Evolutionary conservation across 2,888 invertebrate species (phyloP).

Genomic region (Crematogaster levior): DNA sequence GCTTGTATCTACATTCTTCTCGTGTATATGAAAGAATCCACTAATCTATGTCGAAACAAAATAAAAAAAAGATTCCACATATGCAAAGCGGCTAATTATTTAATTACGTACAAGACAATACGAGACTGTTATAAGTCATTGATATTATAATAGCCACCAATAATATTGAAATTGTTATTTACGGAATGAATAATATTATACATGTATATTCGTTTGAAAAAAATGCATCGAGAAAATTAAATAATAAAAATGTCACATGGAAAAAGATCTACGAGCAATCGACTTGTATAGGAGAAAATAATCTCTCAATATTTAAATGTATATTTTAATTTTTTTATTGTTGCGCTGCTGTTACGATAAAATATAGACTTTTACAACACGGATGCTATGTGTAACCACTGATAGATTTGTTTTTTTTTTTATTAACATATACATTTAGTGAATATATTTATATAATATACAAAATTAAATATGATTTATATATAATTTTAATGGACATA

Average conservation of each 20-base stretch:
- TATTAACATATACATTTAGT: background rate
- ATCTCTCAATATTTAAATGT: background rate
- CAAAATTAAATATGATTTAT: background rate
- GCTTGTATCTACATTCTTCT: background rate
- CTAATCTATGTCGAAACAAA: no score
- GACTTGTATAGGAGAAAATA: background rate
- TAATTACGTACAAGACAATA: background rate
- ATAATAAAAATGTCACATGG: background rate
- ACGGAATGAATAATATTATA: conserved; percentile 15
- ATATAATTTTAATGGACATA: background rate
- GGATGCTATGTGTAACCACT: background rate
- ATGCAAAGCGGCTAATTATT: background rate
- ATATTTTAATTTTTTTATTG: background rate
- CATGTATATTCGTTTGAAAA: background rate
- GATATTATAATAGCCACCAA: background rate
- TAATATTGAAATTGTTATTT: background rate
- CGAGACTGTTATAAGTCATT: background rate
- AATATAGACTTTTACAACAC: background rate
- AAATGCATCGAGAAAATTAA: conserved; percentile 7
- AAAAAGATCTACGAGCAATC: background rate
- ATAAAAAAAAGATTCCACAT: no score
- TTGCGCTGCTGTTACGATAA: background rate
- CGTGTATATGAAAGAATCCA: background rate
- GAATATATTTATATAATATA: background rate
- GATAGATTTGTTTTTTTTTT: background rate